Evolutionary conservation across 2,888 invertebrate species (phyloP).

Genomic region (Agrochola lota): DNA sequence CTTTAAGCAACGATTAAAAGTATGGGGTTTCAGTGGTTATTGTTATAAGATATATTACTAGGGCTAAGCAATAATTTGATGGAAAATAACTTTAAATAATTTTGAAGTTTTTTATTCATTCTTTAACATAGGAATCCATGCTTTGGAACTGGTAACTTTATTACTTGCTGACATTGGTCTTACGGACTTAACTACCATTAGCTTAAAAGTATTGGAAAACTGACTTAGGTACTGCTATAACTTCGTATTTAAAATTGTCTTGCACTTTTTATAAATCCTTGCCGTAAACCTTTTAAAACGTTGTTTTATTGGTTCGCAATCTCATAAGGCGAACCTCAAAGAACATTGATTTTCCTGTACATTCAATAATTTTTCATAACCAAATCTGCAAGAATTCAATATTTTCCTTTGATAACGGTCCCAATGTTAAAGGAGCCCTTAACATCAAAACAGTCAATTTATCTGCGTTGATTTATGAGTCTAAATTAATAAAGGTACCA

Average conservation of each 20-base stretch:
- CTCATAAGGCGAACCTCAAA: constrained; percentile 5
- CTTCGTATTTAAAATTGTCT: background rate
- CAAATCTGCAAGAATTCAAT: constrained; percentile 38
- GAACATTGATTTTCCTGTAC: constrained; percentile 42
- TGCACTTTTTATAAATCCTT: background rate
- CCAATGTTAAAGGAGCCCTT: constrained; percentile 3
- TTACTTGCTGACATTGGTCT: background rate
- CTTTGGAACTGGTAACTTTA: background rate
- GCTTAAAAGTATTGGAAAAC: background rate
- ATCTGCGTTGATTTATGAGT: background rate
- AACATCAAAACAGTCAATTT: constrained; percentile 4
- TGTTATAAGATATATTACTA: no score
- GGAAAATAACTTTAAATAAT: no score
- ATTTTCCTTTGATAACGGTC: constrained; percentile 41
- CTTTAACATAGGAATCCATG: no score
- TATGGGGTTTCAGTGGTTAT: no score
- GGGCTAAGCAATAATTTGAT: no score
- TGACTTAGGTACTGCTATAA: background rate
- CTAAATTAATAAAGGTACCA: background rate
- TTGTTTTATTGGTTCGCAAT: constrained; percentile 10
- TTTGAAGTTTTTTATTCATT: no score
- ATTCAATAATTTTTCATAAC: constrained; percentile 37
- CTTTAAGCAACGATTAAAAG: no score
- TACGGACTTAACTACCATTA: background rate
- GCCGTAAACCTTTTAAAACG: background rate